Evolutionary conservation across 1,140 invertebrate species (phyloP).

Genomic region (Asbolus verrucosus): DNA sequence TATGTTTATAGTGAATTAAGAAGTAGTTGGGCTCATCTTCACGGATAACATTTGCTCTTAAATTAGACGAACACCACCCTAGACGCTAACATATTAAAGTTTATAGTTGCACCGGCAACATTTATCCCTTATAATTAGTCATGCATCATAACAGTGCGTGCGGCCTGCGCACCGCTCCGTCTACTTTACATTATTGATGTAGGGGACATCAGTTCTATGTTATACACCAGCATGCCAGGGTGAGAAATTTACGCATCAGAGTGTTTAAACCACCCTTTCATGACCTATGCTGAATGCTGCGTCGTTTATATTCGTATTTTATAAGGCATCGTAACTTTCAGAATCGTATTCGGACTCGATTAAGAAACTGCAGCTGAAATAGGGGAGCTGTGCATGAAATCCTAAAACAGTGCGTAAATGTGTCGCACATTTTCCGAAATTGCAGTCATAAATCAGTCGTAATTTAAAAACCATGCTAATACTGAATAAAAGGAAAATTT

Average conservation of each 20-base stretch:
- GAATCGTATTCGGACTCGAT: too few species aligned
- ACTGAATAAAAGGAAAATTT: too few species aligned
- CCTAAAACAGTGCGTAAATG: too few species aligned
- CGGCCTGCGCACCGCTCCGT: constrained; percentile 24
- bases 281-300: too few species aligned
- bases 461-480: too few species aligned
- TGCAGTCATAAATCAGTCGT: too few species aligned
- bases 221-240: neutral
- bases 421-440: too few species aligned
- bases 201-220: constrained; percentile 26
- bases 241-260: constrained; percentile 24
- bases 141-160: constrained; percentile 48
- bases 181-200: constrained; percentile 43
- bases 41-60: constrained; percentile 37
- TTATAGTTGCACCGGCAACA: constrained; percentile 47
- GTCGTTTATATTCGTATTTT: too few species aligned
- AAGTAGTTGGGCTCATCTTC: neutral
- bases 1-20: neutral
- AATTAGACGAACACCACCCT: constrained; percentile 37
- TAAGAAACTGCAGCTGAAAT: too few species aligned
- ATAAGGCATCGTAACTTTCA: too few species aligned
- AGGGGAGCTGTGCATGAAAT: too few species aligned
- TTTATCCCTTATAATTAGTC: constrained; percentile 49
- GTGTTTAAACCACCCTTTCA: constrained; percentile 7
- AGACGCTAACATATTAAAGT: constrained; percentile 43